Percentiles rank a stretch among this genome's conserved stretches.
Conservation (phyloP, 1,140 invertebrate species). For the Caenorhabditis brenneri region DNA sequence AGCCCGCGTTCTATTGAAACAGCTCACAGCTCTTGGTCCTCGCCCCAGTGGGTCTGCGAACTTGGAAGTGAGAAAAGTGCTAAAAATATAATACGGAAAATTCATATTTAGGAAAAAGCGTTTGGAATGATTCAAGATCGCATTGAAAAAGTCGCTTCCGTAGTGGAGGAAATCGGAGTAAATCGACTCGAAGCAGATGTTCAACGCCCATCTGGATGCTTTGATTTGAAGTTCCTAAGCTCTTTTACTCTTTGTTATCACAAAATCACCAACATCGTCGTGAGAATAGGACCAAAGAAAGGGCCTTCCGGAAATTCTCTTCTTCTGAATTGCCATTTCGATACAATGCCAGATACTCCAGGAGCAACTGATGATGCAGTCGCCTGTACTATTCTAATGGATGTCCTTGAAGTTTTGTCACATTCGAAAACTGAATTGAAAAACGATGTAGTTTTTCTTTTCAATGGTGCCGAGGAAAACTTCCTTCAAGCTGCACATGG, state of each 20-base stretch:
- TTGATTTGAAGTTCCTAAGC: slow-evolving; percentile 79
- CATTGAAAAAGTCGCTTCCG: background rate
- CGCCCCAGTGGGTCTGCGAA: slow-evolving; percentile 65
- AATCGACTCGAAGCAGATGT: background rate
- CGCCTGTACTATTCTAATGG: slow-evolving; percentile 87
- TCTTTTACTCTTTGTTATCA: slow-evolving; percentile 76
- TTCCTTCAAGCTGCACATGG: slow-evolving; percentile 83
- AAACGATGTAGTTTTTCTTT: slow-evolving; percentile 83
- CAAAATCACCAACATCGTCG: slow-evolving; percentile 79
- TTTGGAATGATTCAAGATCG: slow-evolving; percentile 52
- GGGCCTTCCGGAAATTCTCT: slow-evolving; percentile 77
- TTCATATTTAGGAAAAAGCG: background rate
- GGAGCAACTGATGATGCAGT: slow-evolving; percentile 74
- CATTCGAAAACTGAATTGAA: slow-evolving; percentile 75
- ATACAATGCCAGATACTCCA: slow-evolving; percentile 84
- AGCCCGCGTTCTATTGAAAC: slow-evolving; percentile 62
- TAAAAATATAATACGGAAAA: background rate
- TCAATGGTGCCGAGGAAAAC: slow-evolving; percentile 78
- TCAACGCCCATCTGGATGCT: slow-evolving; percentile 79
- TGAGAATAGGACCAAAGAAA: slow-evolving; percentile 77
- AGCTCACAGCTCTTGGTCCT: slow-evolving; percentile 62
- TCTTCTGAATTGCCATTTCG: slow-evolving; percentile 91
- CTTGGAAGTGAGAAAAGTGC: slow-evolving; percentile 56
- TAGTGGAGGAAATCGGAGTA: background rate
- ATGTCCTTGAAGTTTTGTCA: slow-evolving; percentile 81